phyloP scores from a whole-genome alignment of 2,888 invertebrate genomes.

The Apoda limacodes region DNA sequence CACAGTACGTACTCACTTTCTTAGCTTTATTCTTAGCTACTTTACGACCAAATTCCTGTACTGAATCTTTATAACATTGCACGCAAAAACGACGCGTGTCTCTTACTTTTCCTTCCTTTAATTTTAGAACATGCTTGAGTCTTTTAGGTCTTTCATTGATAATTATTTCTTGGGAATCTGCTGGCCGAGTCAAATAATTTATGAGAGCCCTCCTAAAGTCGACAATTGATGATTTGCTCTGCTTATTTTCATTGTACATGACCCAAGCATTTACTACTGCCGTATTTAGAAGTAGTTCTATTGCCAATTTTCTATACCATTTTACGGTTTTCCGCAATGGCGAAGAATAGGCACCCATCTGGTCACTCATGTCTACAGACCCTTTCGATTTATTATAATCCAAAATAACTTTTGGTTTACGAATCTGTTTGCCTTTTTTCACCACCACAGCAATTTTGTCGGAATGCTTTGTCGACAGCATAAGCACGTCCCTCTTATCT shows the following conservation, averaged over 20 bases:
- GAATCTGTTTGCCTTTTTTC: constrained; percentile 20
- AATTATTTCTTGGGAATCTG: constrained; percentile 22
- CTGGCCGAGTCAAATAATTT: constrained; percentile 18
- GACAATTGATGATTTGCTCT: constrained; percentile 16
- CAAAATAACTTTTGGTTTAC: constrained; percentile 22
- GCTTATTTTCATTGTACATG: constrained; percentile 12
- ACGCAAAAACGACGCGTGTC: constrained; percentile 24
- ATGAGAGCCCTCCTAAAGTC: constrained; percentile 18
- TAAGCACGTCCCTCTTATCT: constrained; percentile 21
- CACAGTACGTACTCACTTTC: constrained; percentile 24
- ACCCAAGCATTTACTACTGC: constrained; percentile 20
- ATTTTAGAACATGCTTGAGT: constrained; percentile 22
- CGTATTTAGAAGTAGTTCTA: constrained; percentile 28
- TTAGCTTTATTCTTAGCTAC: constrained; percentile 25
- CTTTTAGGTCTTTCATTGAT: constrained; percentile 23
- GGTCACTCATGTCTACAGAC: constrained; percentile 30
- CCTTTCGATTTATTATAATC: constrained; percentile 30
- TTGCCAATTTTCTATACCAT: constrained; percentile 31
- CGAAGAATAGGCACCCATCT: constrained; percentile 26
- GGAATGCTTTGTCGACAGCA: constrained; percentile 30
- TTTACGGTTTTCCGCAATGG: constrained; percentile 30
- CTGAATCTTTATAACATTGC: constrained; percentile 24
- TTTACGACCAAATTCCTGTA: constrained; percentile 23
- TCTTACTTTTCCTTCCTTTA: constrained; percentile 24
- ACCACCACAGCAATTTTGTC: constrained; percentile 14